A percentile compares a stretch with the other conserved stretches of the same genome.
Evolutionary conservation across 2,113 vertebrate genomes (phyloP).

Genomic region (Actinemys pallida): DNA sequence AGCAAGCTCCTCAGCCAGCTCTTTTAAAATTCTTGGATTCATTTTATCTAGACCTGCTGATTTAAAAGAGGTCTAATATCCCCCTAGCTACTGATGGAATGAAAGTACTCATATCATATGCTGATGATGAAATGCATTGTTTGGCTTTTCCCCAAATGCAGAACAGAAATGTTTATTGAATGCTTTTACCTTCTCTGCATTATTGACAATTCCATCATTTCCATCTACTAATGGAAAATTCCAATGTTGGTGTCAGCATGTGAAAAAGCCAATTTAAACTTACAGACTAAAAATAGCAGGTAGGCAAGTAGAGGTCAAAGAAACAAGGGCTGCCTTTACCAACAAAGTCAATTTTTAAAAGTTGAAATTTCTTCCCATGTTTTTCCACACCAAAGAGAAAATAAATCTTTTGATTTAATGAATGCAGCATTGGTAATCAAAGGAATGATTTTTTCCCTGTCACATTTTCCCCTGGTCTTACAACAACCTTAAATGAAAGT

Average conservation of each 20-base stretch:
- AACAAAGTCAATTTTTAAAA: neutral
- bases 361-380: neutral
- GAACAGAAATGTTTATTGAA: constrained; percentile 1
- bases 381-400: neutral
- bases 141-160: neutral
- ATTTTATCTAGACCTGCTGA: neutral
- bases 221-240: neutral
- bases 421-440: neutral
- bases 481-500: neutral
- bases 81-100: neutral
- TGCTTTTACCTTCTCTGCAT: neutral
- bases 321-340: neutral
- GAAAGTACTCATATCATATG: neutral
- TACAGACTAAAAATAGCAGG: neutral
- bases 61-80: neutral
- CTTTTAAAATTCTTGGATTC: neutral
- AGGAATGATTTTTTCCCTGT: neutral
- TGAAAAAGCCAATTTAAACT: neutral
- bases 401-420: neutral
- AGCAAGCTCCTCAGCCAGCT: neutral
- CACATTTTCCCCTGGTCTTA: neutral
- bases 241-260: neutral
- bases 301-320: neutral
- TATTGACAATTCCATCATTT: neutral
- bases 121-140: neutral